These are phyloP conservation scores for Sinopyrophorus schimmeli DNA, from an alignment of 2,888 invertebrate genomes.

Conservation along the genomic window DNA sequence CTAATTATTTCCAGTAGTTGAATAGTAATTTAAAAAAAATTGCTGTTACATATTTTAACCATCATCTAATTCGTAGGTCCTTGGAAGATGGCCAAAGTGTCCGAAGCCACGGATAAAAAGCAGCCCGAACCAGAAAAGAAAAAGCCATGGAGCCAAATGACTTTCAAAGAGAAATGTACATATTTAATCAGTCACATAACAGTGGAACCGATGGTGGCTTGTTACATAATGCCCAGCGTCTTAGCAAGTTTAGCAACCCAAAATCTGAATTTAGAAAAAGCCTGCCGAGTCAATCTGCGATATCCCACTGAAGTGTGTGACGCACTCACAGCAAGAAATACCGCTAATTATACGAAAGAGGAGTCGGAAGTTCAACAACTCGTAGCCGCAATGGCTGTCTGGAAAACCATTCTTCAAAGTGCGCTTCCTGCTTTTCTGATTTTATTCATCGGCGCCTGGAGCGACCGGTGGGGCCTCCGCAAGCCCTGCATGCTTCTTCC, in stretches of 20 bases:
- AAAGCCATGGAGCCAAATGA: conserved; percentile 50
- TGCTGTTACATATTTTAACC: too few relatives aligned
- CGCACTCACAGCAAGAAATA: conserved; percentile 74
- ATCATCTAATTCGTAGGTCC: not conserved
- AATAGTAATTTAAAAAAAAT: too few relatives aligned
- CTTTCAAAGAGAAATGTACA: conserved; percentile 60
- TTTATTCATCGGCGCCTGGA: conserved; percentile 81
- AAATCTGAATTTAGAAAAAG: conserved; percentile 84
- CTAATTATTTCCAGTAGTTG: too few relatives aligned
- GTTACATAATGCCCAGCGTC: conserved; percentile 68
- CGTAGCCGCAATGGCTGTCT: conserved; percentile 78
- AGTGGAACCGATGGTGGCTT: conserved; percentile 75
- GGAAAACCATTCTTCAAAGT: conserved; percentile 85
- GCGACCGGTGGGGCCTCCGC: conserved; percentile 68
- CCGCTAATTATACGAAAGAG: conserved; percentile 65
- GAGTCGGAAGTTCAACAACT: conserved; percentile 58
- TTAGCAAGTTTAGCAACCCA: conserved; percentile 77
- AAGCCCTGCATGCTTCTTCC: conserved; percentile 84
- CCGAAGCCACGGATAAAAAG: conserved; percentile 10
- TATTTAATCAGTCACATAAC: conserved; percentile 68
- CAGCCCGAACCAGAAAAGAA: conserved; percentile 14
- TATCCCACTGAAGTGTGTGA: conserved; percentile 75
- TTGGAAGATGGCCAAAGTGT: conserved; percentile 7
- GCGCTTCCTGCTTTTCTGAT: conserved; percentile 79
- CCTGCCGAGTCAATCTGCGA: conserved; percentile 78